Conservation (phyloP, 2,888 invertebrate genomes). For the Rotaria macrura region DNA sequence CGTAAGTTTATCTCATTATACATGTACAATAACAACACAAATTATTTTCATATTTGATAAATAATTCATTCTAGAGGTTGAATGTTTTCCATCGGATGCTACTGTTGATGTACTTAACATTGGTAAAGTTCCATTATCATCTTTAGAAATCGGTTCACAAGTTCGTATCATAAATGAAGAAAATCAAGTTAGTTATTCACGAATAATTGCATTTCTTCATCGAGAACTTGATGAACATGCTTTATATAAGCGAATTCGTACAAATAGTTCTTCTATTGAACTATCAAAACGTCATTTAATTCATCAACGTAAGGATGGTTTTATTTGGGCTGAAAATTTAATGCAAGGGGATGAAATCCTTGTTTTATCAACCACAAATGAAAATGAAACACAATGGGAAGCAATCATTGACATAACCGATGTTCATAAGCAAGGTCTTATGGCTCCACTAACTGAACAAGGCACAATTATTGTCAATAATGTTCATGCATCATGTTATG, state of each 20-base stretch:
- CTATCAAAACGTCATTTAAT: conserved; percentile 30
- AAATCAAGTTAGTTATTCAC: conserved; percentile 22
- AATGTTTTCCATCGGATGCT: conserved; percentile 31
- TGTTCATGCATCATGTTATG: conserved; percentile 27
- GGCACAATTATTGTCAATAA: conserved; percentile 29
- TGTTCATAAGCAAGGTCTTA: conserved; percentile 23
- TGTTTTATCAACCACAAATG: neutral
- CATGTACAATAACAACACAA: no score
- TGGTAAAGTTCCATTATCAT: neutral
- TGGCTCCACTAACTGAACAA: conserved; percentile 32
- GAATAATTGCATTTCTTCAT: conserved; percentile 30
- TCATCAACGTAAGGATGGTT: conserved; percentile 21
- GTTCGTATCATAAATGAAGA: conserved; percentile 15
- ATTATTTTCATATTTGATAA: neutral
- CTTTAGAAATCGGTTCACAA: conserved; percentile 20
- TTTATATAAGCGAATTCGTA: conserved; percentile 15
- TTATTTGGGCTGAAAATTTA: conserved; percentile 20
- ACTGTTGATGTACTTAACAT: neutral
- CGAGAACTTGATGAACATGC: conserved; percentile 8
- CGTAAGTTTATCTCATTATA: neutral
- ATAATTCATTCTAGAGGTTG: neutral
- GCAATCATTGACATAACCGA: neutral
- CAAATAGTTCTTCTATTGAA: neutral
- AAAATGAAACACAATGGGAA: neutral
- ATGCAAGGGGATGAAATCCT: conserved; percentile 8